Evolutionary conservation across 2,113 vertebrate genomes (phyloP), one percentile per base, ranked within the genome.

Genomic region (Notiomystis cincta): DNA sequence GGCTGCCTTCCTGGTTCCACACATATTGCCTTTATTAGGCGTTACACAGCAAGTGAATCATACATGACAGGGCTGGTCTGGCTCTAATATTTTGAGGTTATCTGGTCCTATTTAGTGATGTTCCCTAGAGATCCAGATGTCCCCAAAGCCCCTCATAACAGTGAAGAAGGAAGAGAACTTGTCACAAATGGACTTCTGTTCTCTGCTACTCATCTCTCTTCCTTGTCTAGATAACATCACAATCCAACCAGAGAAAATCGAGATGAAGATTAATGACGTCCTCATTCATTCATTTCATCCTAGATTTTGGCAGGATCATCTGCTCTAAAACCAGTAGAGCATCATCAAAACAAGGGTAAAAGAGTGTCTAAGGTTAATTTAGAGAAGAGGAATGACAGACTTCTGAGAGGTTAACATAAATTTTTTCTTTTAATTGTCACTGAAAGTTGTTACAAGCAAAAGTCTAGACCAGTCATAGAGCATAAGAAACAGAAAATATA

Each of bases 11-110:
- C 95, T 97, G 51, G 56, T 88, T 93, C 82, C 76, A 90, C 88
- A 95, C 92, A 96, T 81, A 91, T 64, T 96, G 95, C 82, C 92
- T 96, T 95, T 94, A 87, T 97, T 97, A 95, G 92, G 92, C 51
- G 6, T 93, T 93, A 92, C 75, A 94, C 12, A 7, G 95, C 92
- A 96, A 97, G 95, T 83, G 95, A 96, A 96, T 96, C 93, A 93
- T 86, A 87, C 71, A 90, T 93, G 85, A 95, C 92, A 95, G 71
- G 90, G 71, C 28, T 95, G 56, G 76, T 94, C 93, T 96, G 92
- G 88, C 82, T 92, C 28, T 90, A 89, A 95, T 96, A 93, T 76
- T 93, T 51, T 96, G 88, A 92, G 76, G 56, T 89, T 96, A 95
- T 96, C 82, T 96, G 93, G 82, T 95, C 93, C 60, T 93, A 42